These are phyloP conservation scores for Calameuta filiformis DNA, from an alignment of 2,888 invertebrate species.

Conservation along the genomic window DNA sequence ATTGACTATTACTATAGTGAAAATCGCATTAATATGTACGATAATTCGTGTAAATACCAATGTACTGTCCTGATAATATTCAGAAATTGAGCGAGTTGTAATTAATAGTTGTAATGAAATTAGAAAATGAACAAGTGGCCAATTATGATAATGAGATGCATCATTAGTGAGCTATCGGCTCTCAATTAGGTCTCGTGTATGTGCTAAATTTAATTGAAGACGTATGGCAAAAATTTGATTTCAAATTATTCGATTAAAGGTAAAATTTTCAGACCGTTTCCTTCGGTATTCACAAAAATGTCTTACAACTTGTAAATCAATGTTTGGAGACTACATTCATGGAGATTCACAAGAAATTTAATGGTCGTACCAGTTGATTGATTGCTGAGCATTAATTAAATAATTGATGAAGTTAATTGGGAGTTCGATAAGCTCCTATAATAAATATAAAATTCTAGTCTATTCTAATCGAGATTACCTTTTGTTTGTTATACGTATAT, in stretches of 20 bases:
- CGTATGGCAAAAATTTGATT: neutral
- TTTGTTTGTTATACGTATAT: slow-evolving; percentile 1
- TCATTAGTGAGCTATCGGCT: neutral
- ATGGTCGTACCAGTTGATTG: neutral
- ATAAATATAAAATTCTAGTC: slow-evolving; percentile 6
- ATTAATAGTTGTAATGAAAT: slow-evolving; percentile 5
- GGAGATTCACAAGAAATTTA: neutral
- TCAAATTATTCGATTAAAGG: neutral
- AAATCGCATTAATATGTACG: slow-evolving; percentile 9
- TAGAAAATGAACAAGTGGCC: slow-evolving; percentile 3
- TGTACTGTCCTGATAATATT: slow-evolving; percentile 3
- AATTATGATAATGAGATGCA: slow-evolving; percentile 2
- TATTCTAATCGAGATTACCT: neutral
- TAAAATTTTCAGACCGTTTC: neutral
- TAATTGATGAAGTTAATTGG: neutral
- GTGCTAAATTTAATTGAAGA: neutral
- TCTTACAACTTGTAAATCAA: neutral
- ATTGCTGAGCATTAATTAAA: neutral
- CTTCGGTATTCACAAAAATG: neutral
- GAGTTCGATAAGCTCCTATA: neutral
- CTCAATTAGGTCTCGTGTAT: neutral
- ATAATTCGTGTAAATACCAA: slow-evolving; percentile 8
- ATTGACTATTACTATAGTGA: slow-evolving; percentile 9
- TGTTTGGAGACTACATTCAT: neutral
- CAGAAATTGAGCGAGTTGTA: neutral